Percentiles rank a stretch among this genome's conserved stretches.
Evolutionary conservation across 1,140 invertebrate genomes (phyloP).

Genomic region (Diabrotica undecimpunctata): DNA sequence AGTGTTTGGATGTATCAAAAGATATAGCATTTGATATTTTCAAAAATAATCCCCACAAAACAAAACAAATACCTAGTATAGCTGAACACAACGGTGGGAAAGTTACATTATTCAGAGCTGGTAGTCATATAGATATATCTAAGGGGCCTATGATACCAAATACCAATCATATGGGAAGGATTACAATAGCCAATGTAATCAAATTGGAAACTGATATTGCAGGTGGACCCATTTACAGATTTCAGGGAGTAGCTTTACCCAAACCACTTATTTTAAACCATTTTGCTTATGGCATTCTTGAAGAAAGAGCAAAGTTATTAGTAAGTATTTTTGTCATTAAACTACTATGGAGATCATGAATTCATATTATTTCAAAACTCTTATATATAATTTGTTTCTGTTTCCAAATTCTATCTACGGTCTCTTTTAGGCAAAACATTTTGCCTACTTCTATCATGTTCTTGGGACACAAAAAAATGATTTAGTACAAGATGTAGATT

Average conservation of each 20-base stretch:
- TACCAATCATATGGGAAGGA: slow-evolving; percentile 70
- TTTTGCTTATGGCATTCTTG: slow-evolving; percentile 73
- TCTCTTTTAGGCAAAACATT: no score
- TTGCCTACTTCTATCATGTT: no score
- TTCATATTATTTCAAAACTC: slow-evolving; percentile 42
- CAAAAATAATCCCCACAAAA: slow-evolving; percentile 79
- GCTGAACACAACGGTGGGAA: slow-evolving; percentile 57
- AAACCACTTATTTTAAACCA: slow-evolving; percentile 73
- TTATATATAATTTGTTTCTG: background rate
- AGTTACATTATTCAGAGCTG: slow-evolving; percentile 77
- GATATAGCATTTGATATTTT: slow-evolving; percentile 80
- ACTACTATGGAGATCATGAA: background rate
- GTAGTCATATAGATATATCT: slow-evolving; percentile 86
- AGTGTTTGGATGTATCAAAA: slow-evolving; percentile 70
- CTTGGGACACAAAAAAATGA: no score
- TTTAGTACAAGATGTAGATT: no score
- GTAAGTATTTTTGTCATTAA: slow-evolving; percentile 47
- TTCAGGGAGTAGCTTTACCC: slow-evolving; percentile 88
- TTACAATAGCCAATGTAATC: slow-evolving; percentile 71
- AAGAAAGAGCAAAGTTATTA: slow-evolving; percentile 69
- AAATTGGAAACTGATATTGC: slow-evolving; percentile 57
- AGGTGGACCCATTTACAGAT: slow-evolving; percentile 66
- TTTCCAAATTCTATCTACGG: no score
- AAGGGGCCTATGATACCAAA: slow-evolving; percentile 83
- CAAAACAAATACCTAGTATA: slow-evolving; percentile 79